Conservation (phyloP, 2,113 vertebrate species). For the Odobenus rosmarus region DNA sequence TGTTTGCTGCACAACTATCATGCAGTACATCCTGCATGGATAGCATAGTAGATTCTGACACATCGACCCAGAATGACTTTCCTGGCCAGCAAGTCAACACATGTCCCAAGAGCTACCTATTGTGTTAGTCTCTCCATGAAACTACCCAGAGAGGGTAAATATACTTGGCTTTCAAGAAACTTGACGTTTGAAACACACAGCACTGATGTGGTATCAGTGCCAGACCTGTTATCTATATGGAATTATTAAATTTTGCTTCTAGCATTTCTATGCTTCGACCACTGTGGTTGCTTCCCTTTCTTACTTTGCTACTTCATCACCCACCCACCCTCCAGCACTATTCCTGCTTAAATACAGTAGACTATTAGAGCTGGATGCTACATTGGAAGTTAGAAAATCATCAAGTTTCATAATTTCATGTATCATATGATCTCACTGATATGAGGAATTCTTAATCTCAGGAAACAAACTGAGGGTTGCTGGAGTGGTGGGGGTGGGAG, state of each 20-base stretch:
- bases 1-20: background rate
- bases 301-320: background rate
- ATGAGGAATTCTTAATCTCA: no score
- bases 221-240: background rate
- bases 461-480: no score
- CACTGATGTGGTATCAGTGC: no score
- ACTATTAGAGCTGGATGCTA: background rate
- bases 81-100: background rate
- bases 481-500: no score
- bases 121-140: background rate
- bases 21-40: background rate
- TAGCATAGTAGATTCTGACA: background rate
- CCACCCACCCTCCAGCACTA: background rate
- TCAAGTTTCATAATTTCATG: background rate
- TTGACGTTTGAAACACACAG: background rate
- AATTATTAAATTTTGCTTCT: background rate
- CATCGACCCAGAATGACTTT: background rate
- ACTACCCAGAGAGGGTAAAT: background rate
- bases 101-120: background rate
- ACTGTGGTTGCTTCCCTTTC: background rate
- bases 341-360: background rate
- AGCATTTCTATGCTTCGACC: background rate
- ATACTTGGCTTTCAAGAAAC: background rate
- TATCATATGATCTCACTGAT: no score
- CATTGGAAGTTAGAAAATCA: background rate